Percentiles rank a stretch among this genome's conserved stretches.
Conservation (phyloP, 2,797 vertebrate species). For the Selene dorsalis region DNA sequence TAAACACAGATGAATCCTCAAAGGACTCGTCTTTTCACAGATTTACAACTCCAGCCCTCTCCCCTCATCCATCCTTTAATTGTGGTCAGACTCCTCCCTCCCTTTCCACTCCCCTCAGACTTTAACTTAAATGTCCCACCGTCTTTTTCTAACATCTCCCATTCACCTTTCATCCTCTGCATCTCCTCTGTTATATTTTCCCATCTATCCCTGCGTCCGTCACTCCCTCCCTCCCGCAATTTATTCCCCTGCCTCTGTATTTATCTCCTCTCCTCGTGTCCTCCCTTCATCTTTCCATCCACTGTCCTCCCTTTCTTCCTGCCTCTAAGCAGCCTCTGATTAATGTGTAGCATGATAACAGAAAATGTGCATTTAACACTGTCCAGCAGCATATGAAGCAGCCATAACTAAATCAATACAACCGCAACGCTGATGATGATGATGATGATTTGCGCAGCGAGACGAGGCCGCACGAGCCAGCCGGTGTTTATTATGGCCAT, state of each 20-base stretch:
- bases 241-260: constrained; percentile 9
- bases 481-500: constrained; percentile 68
- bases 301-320: constrained; percentile 10
- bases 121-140: background rate
- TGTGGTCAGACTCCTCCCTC: background rate
- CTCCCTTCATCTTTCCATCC: constrained; percentile 22
- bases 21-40: constrained; percentile 3
- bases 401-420: constrained; percentile 90
- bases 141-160: background rate
- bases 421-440: constrained; percentile 56
- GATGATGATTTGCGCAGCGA: constrained; percentile 59
- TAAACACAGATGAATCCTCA: constrained; percentile 27
- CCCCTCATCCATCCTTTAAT: background rate
- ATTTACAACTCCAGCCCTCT: constrained; percentile 13
- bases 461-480: constrained; percentile 44
- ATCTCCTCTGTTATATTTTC: background rate
- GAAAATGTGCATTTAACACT: constrained; percentile 95
- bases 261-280: constrained; percentile 13
- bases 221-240: background rate
- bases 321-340: constrained; percentile 73
- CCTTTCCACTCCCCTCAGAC: background rate
- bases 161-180: constrained; percentile 1
- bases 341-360: constrained; percentile 80
- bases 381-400: constrained; percentile 90
- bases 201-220: background rate